Evolutionary conservation across 1,140 invertebrate species (phyloP).

Genomic region (Drosophila setifemur): DNA sequence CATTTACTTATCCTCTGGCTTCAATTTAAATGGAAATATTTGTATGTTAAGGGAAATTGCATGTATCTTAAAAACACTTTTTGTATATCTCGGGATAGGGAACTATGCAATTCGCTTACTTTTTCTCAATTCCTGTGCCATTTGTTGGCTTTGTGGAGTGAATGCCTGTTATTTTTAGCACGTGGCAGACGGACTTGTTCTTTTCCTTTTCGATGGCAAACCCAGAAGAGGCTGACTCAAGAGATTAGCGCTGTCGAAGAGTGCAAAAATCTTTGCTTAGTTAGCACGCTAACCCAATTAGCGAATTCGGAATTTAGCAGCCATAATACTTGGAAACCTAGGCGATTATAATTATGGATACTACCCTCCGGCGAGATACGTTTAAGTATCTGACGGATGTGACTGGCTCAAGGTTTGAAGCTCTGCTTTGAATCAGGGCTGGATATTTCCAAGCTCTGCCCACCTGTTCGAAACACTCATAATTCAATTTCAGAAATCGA

Average conservation of each 20-base stretch:
- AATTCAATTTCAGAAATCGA: constrained; percentile 8
- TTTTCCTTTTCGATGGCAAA: background rate
- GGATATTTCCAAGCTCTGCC: background rate
- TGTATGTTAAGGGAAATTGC: no score
- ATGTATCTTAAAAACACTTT: no score
- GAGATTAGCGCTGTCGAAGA: constrained; percentile 37
- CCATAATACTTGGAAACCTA: constrained; percentile 38
- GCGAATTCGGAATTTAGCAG: constrained; percentile 21
- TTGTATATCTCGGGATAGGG: background rate
- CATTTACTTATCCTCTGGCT: no score
- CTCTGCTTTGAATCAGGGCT: background rate
- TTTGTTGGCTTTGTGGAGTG: constrained; percentile 27
- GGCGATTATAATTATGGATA: constrained; percentile 24
- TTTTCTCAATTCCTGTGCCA: background rate
- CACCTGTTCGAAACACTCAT: background rate
- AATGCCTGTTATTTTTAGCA: constrained; percentile 42
- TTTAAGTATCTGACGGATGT: constrained; percentile 28
- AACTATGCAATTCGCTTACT: background rate
- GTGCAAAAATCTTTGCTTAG: constrained; percentile 14
- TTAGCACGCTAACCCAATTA: constrained; percentile 55
- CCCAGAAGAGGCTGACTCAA: constrained; percentile 26
- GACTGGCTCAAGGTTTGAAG: constrained; percentile 19
- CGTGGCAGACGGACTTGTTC: constrained; percentile 25
- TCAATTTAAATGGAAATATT: no score
- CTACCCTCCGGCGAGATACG: background rate